Evolutionary conservation across 1,140 invertebrate genomes (phyloP), one percentile per base, ranked within the genome.

Genomic region (Thaumatotibia leucotreta): DNA sequence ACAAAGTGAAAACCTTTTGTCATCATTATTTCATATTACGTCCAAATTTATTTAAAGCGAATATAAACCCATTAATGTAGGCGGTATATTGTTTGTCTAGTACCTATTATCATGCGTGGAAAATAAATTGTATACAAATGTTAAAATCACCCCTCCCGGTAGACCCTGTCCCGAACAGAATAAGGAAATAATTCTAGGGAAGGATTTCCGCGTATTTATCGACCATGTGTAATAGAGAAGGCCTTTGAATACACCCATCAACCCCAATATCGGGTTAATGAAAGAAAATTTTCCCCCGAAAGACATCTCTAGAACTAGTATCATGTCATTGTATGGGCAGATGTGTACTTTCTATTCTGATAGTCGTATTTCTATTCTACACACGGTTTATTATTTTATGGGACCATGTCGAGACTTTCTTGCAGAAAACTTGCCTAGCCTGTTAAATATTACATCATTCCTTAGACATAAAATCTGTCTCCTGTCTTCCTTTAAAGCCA

Each of bases 171-270:
- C 54, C 68, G 45, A 52, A 62, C 35, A 63, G 45, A 69, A 72
- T 64, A 67, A 70, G 81, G 79, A 80, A 79, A 75, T 72, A 76
- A 79, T 80, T 78, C 72, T 74, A 65, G 70, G 67, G 73, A 79
- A 79, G 73, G 73, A 74, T 82, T 82, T 77, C 80, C 79, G 75
- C 64, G 68, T 77, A 74, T 81, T 86, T 84, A 82, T 84, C 73
- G 73, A 71, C 65, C 67, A 70, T 84, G 77, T 65, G 72, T 81
- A 77, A 70, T 73, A 69, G 66, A 45, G 52, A 24, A 23, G 17
- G 27, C 67, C 65, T 72, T 72, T 74, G 62, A 72, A 73, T 74
- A 69, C 65, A 67, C 67, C 58, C 50, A 50, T 67, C 61, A 64
- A 67, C 73, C 35, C 70, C 66, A 50, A 61, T 71, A 65, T 69